phyloP scores from a whole-genome alignment of 1,140 invertebrate genomes.

The Bombus picipes region DNA sequence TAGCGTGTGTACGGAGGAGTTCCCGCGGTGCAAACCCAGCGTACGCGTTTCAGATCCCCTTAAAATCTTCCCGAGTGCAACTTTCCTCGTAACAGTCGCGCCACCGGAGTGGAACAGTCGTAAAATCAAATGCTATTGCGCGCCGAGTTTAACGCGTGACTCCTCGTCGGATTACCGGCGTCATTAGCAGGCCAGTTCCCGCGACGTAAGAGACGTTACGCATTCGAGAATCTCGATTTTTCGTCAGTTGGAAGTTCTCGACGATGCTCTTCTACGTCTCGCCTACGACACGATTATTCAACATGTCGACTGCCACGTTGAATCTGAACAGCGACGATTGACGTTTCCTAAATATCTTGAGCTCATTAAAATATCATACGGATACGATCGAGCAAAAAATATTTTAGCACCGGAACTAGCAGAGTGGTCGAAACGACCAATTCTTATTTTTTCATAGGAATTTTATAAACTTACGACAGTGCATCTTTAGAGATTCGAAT shows the following conservation, averaged over 20 bases:
- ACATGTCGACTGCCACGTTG: too few species aligned
- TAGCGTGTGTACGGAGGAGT: constrained; percentile 14
- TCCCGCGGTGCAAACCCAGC: constrained; percentile 14
- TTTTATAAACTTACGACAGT: too few species aligned
- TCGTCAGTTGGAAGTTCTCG: not conserved
- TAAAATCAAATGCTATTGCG: constrained; percentile 41
- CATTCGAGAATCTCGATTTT: not conserved
- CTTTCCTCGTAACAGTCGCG: constrained; percentile 20
- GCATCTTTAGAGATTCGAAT: too few species aligned
- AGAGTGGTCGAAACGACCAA: too few species aligned
- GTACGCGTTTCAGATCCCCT: constrained; percentile 10
- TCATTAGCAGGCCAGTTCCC: constrained; percentile 42
- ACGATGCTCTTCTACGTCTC: not conserved
- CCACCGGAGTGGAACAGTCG: constrained; percentile 29
- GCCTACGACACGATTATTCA: too few species aligned
- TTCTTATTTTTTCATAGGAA: too few species aligned
- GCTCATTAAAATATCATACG: too few species aligned
- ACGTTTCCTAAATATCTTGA: too few species aligned
- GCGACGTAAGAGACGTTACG: constrained; percentile 31
- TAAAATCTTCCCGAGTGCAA: constrained; percentile 21
- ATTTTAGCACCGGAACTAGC: too few species aligned
- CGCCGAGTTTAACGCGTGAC: constrained; percentile 47
- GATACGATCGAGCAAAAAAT: too few species aligned
- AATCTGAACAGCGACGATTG: too few species aligned
- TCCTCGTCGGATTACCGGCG: constrained; percentile 53